Evolutionary conservation across 2,797 vertebrate species (phyloP), one percentile per base, ranked within the genome.

Genomic region (Carcharodon carcharias): DNA sequence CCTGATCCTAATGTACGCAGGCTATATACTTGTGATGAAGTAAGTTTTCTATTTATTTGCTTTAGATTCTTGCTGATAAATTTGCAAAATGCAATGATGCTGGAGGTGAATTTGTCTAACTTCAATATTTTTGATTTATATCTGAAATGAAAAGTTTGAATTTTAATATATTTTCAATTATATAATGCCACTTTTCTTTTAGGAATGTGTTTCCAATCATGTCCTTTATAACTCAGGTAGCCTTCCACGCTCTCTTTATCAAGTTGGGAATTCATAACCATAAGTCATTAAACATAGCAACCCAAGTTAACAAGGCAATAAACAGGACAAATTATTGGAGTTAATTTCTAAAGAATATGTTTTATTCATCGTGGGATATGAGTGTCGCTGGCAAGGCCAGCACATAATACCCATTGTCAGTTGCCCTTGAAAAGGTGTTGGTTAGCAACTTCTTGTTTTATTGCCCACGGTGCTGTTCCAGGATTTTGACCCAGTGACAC

Each of bases 1-100:
- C 96, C 98, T 98, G 96, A 98, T 98, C 96, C 0, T 98, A 96
- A 97, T 98, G 97, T 98, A 98, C 95, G 97, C 96, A 61, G 97
- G 98, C 97, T 98, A 98, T 96, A 98, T 98, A 96, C 97, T 98
- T 94, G 98, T 98, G 89, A 98, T 98, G 98, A 98, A 98, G 98
- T 98, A 98, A 98, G 98, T 98, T 26, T 85, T 50, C 45, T 50
- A 80, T 9, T 96, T 96, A 96, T 96, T 96, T 96, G 0, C 21
- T 96, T 97, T 82, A 96, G 35, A 96, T 58, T 18, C 96, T 31
- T 96, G 28, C 6, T 31, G 16, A 94, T 77, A 50, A 77, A 40
- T 93, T n/a, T 40, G n/a, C 45, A 56, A n/a, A 21, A 58, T 58
- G 26, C 40, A 12, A 77, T 35, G 50, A 56, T 0, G 16, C 65